phyloP scores from a whole-genome alignment of 2,113 vertebrate species.

The Chloropsis hardwickii region DNA sequence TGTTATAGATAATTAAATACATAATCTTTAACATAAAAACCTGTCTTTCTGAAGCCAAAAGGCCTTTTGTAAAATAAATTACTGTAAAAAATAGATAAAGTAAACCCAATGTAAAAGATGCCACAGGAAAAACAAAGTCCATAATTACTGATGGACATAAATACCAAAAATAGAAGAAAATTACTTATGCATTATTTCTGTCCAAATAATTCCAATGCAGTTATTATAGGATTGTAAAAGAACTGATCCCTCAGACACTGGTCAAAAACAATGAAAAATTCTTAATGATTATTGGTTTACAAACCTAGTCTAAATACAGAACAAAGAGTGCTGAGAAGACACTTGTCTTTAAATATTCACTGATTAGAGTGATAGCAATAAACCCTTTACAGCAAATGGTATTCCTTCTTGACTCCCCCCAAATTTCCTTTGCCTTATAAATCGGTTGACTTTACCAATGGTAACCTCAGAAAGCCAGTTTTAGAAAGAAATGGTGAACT shows the following conservation, averaged over 20 bases:
- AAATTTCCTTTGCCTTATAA: neutral
- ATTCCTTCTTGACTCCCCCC: neutral
- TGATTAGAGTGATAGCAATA: neutral
- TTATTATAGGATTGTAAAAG: neutral
- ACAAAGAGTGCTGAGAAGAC: neutral
- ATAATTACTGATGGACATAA: neutral
- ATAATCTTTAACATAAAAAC: neutral
- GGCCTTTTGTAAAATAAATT: neutral
- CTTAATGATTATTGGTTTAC: neutral
- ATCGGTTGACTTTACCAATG: rapidly evolving
- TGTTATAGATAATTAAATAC: neutral
- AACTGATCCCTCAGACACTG: neutral
- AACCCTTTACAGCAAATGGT: neutral
- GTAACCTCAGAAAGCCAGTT: neutral
- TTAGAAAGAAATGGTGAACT: neutral
- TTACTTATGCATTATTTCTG: neutral
- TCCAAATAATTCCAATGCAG: neutral
- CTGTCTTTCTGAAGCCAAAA: neutral
- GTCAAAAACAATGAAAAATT: neutral
- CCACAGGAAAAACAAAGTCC: neutral
- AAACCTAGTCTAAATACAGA: neutral
- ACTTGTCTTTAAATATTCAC: neutral
- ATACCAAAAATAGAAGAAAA: neutral
- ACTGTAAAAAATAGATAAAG: neutral
- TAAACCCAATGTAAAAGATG: neutral